phyloP scores from a whole-genome alignment of 2,113 vertebrate species.

The Ornithorhynchus anatinus region DNA sequence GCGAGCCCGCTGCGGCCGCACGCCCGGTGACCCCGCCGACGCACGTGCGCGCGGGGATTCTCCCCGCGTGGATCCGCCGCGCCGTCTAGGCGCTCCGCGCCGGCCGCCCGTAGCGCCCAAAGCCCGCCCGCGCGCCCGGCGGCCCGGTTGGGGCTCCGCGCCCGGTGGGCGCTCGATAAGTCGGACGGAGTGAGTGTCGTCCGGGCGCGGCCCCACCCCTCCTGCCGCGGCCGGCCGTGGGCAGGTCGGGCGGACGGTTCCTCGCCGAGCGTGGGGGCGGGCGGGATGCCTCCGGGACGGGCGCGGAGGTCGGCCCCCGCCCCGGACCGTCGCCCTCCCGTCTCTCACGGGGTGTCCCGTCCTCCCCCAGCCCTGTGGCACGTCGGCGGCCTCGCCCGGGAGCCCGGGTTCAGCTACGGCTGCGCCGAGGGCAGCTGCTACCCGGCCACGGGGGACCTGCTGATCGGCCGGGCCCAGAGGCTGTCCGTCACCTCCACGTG shows the following conservation, averaged over 20 bases:
- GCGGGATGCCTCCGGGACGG: no score
- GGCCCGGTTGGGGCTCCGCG: no score
- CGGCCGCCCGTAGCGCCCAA: no score
- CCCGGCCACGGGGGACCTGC: conserved; percentile 93
- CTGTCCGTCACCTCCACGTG: conserved; percentile 89
- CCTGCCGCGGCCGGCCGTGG: neutral
- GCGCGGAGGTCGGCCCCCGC: neutral
- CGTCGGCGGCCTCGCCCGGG: conserved; percentile 50
- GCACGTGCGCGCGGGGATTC: neutral
- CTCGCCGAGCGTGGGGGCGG: no score
- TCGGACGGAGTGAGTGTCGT: no score
- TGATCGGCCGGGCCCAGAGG: conserved; percentile 87
- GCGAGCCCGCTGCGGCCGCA: neutral
- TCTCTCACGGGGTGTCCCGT: no score
- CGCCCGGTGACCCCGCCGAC: neutral
- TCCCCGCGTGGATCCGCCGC: no score
- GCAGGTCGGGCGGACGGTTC: neutral
- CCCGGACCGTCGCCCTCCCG: neutral
- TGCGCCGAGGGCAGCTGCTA: conserved; percentile 97
- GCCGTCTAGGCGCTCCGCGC: no score
- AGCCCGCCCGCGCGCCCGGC: no score
- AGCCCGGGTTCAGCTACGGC: conserved; percentile 85
- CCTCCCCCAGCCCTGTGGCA: conserved; percentile 69
- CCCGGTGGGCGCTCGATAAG: no score
- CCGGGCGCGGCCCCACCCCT: neutral